A percentile compares a stretch with the other conserved stretches of the same genome.
phyloP scores from a whole-genome alignment of 2,888 invertebrate genomes.

The Plebejus melissa region DNA sequence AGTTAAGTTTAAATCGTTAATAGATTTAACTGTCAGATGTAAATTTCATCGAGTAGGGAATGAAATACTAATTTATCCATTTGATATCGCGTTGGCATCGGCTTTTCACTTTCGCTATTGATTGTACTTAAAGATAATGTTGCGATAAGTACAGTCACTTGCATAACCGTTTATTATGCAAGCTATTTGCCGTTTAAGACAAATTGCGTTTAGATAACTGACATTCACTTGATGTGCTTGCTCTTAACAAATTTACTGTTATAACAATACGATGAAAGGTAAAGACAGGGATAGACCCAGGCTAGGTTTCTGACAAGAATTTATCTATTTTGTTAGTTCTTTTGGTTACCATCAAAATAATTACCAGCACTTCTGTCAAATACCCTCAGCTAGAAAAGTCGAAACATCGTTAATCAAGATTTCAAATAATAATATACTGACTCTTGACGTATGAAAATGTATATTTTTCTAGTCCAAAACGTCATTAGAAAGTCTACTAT shows the following conservation, averaged over 20 bases:
- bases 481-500: not conserved
- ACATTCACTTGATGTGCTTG: not conserved
- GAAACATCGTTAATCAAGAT: too few species aligned
- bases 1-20: not conserved
- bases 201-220: slow-evolving; percentile 15
- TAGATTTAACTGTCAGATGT: not conserved
- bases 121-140: slow-evolving; percentile 3
- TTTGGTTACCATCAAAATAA: too few species aligned
- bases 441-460: too few species aligned
- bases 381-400: too few species aligned
- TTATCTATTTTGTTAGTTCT: too few species aligned
- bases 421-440: too few species aligned
- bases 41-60: not conserved
- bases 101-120: slow-evolving; percentile 16
- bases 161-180: slow-evolving; percentile 5
- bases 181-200: slow-evolving; percentile 20
- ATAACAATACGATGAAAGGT: not conserved
- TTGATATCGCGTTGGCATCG: not conserved
- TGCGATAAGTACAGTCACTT: slow-evolving; percentile 22
- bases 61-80: not conserved
- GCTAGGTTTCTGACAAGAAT: not conserved
- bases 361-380: too few species aligned
- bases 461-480: not conserved
- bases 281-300: not conserved
- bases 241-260: not conserved